These are phyloP conservation scores for Phrynosoma blainvillii DNA, from an alignment of 2,113 vertebrate species.

Conservation along the genomic window DNA sequence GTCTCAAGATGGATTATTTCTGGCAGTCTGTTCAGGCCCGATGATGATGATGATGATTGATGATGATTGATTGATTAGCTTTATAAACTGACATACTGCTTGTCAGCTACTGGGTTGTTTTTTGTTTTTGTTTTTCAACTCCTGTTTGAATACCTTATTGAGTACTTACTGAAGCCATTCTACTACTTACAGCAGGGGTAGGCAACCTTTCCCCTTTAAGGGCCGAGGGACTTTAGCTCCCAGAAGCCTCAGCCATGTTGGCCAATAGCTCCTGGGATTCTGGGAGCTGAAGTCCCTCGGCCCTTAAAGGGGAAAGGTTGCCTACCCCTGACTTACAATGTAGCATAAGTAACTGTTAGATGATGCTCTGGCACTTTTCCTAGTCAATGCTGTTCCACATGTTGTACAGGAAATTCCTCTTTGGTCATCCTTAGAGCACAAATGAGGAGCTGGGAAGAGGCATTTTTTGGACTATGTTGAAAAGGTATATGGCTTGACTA, in stretches of 20 bases:
- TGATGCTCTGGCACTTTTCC: not conserved
- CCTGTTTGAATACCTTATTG: not conserved
- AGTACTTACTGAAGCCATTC: not conserved
- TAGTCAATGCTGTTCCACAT: not conserved
- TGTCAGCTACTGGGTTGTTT: not conserved
- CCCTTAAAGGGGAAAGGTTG: too few species aligned
- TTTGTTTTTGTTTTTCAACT: not conserved
- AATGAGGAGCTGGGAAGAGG: not conserved
- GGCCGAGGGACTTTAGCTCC: too few species aligned
- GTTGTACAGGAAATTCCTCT: not conserved
- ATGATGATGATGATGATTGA: not conserved
- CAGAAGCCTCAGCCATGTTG: too few species aligned
- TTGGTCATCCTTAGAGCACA: not conserved
- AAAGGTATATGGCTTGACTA: not conserved
- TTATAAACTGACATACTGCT: constrained; percentile 38
- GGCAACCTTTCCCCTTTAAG: too few species aligned
- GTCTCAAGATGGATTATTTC: too few species aligned
- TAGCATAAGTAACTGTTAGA: not conserved
- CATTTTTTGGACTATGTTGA: constrained; percentile 19
- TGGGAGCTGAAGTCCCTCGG: too few species aligned
- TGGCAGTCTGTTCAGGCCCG: too few species aligned
- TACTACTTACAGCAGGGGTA: not conserved
- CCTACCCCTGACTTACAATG: too few species aligned
- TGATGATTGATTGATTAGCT: not conserved
- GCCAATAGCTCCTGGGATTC: too few species aligned